Base-by-base conservation (phyloP, 2,888 invertebrate species). In the Clivina fossor region DNA sequence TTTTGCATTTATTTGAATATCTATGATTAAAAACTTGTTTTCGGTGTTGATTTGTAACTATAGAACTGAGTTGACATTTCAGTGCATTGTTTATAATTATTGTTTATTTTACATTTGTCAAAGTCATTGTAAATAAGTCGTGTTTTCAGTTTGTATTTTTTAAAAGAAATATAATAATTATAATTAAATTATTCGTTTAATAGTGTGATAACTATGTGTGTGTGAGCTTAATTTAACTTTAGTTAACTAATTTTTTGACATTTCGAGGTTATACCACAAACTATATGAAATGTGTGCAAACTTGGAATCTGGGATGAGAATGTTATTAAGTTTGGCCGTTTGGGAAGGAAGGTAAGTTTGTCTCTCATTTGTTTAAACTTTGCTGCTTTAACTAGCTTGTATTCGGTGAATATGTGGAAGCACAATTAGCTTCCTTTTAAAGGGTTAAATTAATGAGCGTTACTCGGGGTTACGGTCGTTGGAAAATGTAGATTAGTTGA, bases 401-500 rank as follows among this genome's bases (percentile, higher is more conserved):
- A 41, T 51, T 51, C 32, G 19, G 15, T 15, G 37, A 48, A 24
- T 48, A 28, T 48, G 48, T 48, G 48, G 18, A 26, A 13, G 22
- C 41, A 51, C 51, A 51, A 51, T 51, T 51, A 51, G 30, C 51
- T 38, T 33, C 51, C 51, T 51, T 51, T 51, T 51, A 40, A n/a
- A 16, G 50, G 8, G 35, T 40, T 18, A 43, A 53, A 53, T 53
- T 53, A 53, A 53, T 53, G 53, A 53, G 53, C 53, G 37, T 15
- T 32, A 19, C 44, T 3, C 24, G 33, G n/a, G n/a, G n/a, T n/a
- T n/a, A n/a, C n/a, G n/a, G n/a, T n/a, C n/a, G n/a, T n/a, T n/a
- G n/a, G 32, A 53, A 53, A 53, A 51, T 51, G 40, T 51, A 51
- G 51, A 51, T 51, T 51, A 51, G 41, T 51, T 51, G 51, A 38